phyloP scores from a whole-genome alignment of 1,140 invertebrate genomes.

The Zaprionus lachaisei region DNA sequence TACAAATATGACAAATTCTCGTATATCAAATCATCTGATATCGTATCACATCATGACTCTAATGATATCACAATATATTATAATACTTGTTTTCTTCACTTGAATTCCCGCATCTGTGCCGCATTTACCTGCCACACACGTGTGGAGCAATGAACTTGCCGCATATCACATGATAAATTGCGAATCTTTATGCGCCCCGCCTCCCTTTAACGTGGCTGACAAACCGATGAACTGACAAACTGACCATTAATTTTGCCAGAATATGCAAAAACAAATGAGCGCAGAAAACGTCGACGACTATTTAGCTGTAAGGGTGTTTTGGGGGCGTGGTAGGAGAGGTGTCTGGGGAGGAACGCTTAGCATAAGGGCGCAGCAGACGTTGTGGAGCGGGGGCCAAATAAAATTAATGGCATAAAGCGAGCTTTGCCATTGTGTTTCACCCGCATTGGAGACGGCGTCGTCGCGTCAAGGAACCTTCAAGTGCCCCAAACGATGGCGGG shows the following conservation, averaged over 20 bases:
- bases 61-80: background rate
- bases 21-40: background rate
- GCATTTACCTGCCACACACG: slow-evolving; percentile 11
- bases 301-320: slow-evolving; percentile 32
- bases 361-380: slow-evolving; percentile 35
- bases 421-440: slow-evolving; percentile 40
- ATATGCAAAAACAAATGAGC: slow-evolving; percentile 35
- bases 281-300: slow-evolving; percentile 59
- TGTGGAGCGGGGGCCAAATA: slow-evolving; percentile 37
- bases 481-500: slow-evolving; percentile 27
- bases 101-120: background rate
- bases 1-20: background rate
- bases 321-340: slow-evolving; percentile 1
- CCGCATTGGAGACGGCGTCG: slow-evolving; percentile 27
- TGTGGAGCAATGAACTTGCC: slow-evolving; percentile 28
- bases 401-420: slow-evolving; percentile 76
- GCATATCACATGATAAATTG: slow-evolving; percentile 38
- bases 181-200: slow-evolving; percentile 54
- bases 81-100: background rate
- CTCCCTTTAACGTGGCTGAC: background rate
- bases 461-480: slow-evolving; percentile 75
- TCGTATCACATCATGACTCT: background rate
- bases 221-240: slow-evolving; percentile 62
- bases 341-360: slow-evolving; percentile 3
- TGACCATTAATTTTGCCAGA: slow-evolving; percentile 69